phyloP scores from a whole-genome alignment of 1,140 invertebrate species.

The Saccostrea glomerata region DNA sequence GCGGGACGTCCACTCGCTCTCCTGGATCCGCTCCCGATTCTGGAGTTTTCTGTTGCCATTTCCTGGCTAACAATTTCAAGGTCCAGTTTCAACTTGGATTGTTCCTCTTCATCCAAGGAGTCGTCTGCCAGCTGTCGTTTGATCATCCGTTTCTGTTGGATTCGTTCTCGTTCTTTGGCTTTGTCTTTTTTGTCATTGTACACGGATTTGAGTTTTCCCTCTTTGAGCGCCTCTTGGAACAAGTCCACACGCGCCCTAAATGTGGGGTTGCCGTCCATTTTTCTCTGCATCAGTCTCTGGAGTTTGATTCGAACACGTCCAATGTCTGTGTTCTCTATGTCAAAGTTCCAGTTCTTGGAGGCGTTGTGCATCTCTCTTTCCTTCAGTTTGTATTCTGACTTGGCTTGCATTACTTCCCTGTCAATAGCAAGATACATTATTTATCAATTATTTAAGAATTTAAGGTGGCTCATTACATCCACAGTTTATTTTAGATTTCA shows the following conservation, averaged over 20 bases:
- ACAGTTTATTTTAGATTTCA: too few relatives aligned
- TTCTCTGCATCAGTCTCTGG: constrained; percentile 62
- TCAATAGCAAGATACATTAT: neutral
- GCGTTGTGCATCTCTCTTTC: constrained; percentile 51
- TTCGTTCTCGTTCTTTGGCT: neutral
- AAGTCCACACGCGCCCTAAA: constrained; percentile 48
- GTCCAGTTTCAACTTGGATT: neutral
- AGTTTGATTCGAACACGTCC: constrained; percentile 62
- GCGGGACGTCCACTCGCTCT: neutral
- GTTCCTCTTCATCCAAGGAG: neutral
- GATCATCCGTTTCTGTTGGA: neutral
- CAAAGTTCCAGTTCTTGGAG: constrained; percentile 18
- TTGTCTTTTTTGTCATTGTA: constrained; percentile 14
- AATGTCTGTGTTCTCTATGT: constrained; percentile 63
- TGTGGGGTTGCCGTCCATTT: constrained; percentile 58
- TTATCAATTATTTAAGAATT: too few relatives aligned
- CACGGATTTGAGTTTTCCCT: constrained; percentile 37
- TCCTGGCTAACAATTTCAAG: neutral
- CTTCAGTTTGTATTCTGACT: constrained; percentile 53
- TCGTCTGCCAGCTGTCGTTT: neutral
- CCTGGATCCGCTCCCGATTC: neutral
- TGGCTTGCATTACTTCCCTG: constrained; percentile 60
- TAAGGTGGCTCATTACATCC: too few relatives aligned
- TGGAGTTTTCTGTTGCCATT: neutral
- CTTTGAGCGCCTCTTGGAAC: constrained; percentile 43